These are phyloP conservation scores for Crotalus helleri DNA, from an alignment of 2,113 vertebrate species.

Conservation along the genomic window DNA sequence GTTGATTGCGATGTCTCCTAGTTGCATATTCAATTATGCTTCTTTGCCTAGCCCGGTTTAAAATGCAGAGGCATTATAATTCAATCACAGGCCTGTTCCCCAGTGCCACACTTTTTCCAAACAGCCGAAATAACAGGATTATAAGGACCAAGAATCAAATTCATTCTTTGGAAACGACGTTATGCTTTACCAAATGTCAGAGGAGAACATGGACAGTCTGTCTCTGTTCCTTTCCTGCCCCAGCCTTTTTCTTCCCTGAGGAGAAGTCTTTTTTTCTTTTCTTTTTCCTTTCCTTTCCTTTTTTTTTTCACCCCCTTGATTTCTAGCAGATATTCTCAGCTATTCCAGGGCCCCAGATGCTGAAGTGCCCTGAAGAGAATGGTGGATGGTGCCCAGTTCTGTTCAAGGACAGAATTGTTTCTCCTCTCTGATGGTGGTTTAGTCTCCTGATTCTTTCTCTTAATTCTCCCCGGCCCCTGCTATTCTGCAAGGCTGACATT, in stretches of 20 bases:
- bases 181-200: constrained; percentile 45
- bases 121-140: constrained; percentile 51
- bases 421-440: background rate
- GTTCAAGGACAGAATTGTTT: background rate
- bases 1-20: constrained; percentile 43
- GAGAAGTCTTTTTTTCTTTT: constrained; percentile 8
- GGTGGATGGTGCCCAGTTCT: constrained; percentile 31
- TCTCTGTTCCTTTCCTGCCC: constrained; percentile 14
- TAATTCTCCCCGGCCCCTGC: constrained; percentile 2
- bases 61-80: constrained; percentile 48
- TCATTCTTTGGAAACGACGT: constrained; percentile 52
- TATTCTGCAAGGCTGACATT: background rate
- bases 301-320: constrained; percentile 39
- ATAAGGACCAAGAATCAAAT: constrained; percentile 55
- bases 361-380: constrained; percentile 9
- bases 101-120: constrained; percentile 40
- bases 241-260: constrained; percentile 10
- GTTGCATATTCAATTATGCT: constrained; percentile 34
- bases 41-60: constrained; percentile 32
- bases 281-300: background rate
- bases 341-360: background rate
- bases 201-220: constrained; percentile 36
- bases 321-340: background rate
- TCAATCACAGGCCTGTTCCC: constrained; percentile 41
- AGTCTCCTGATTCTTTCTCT: constrained; percentile 5